These are phyloP conservation scores for Aphis craccivora DNA, from an alignment of 1,140 invertebrate genomes.

Conservation along the genomic window DNA sequence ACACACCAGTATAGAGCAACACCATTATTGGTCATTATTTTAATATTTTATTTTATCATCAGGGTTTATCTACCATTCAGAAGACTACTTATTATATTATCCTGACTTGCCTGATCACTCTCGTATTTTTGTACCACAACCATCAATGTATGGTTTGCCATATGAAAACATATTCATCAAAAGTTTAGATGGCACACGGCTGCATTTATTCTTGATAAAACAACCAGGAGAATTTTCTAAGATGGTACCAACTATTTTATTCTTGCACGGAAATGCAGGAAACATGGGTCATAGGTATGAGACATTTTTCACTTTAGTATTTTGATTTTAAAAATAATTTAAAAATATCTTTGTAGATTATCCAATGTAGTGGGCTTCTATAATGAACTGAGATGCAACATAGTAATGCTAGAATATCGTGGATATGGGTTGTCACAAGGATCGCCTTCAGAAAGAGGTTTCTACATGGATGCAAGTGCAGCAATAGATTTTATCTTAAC, in stretches of 20 bases:
- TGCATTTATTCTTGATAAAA: slow-evolving; percentile 88
- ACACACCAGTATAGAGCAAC: not conserved
- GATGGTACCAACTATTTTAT: slow-evolving; percentile 79
- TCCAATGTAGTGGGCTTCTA: slow-evolving; percentile 82
- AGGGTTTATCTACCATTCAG: slow-evolving; percentile 84
- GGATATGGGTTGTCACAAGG: slow-evolving; percentile 95
- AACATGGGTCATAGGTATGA: slow-evolving; percentile 90
- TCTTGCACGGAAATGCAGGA: slow-evolving; percentile 95
- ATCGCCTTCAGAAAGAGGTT: slow-evolving; percentile 81
- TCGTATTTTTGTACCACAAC: slow-evolving; percentile 83
- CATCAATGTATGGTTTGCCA: slow-evolving; percentile 82
- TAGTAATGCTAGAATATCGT: slow-evolving; percentile 90
- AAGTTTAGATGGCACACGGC: slow-evolving; percentile 79
- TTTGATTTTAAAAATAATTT: slow-evolving; percentile 54
- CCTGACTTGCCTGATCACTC: slow-evolving; percentile 88
- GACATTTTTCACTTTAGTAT: not conserved
- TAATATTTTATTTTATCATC: slow-evolving; percentile 59
- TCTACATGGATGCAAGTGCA: slow-evolving; percentile 87
- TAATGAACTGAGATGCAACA: slow-evolving; percentile 81
- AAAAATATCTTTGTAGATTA: slow-evolving; percentile 67
- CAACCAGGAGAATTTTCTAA: slow-evolving; percentile 74
- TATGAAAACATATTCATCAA: slow-evolving; percentile 83
- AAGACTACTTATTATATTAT: slow-evolving; percentile 87
- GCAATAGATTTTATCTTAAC: slow-evolving; percentile 84
- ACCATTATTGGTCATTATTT: slow-evolving; percentile 36